Base-by-base conservation (phyloP, 1,140 invertebrate genomes). In the Drosophila aff. region DNA sequence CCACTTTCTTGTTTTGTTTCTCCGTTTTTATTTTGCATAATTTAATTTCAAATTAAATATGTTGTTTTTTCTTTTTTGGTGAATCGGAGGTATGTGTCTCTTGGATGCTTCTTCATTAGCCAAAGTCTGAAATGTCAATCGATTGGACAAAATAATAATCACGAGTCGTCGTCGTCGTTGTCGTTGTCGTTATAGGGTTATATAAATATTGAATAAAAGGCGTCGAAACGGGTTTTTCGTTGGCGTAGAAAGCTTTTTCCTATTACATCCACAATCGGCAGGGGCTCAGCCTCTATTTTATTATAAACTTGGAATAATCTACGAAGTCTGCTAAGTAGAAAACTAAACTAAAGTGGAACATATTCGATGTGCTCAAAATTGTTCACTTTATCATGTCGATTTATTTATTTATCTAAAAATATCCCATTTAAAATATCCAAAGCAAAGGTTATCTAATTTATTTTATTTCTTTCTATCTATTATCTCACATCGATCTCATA, bases 151-250 rank as follows among this genome's bases (percentile, higher is more conserved):
- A 44, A 66, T 52, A 62, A 66, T 52, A 53, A 53, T 53, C 46
- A 53, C 62, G 62, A 31, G 38, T 46, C 16, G 16, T 23, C 18
- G 23, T 23, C 23, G 23, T 23, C 23, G 23, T 23, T 23, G 15
- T 8, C 26, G 8, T 11, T 13, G 31, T 23, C n/a, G 43, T 40
- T 28, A 9, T 36, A 26, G 64, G 43, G 47, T 71, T 71, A 71
- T 66, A 71, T 71, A 71, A 71, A 71, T 36, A 68, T 33, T 44
- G 40, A 28, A 71, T 31, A 43, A 44, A 43, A 38, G 63, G 6
- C 9, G 33, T 46, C 31, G 33, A 46, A 71, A 68, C 63, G 15
- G 33, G 64, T 55, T 71, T 38, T 40, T 26, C 36, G 62, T 3
- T 31, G 49, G 16, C 40, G 49, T 68, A 71, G 67, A 71, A 71